Percentiles rank a stretch among this genome's conserved stretches.
These are phyloP conservation scores for Drosophila grimshawi DNA, from an alignment of 1,140 invertebrate genomes.

Conservation along the genomic window DNA sequence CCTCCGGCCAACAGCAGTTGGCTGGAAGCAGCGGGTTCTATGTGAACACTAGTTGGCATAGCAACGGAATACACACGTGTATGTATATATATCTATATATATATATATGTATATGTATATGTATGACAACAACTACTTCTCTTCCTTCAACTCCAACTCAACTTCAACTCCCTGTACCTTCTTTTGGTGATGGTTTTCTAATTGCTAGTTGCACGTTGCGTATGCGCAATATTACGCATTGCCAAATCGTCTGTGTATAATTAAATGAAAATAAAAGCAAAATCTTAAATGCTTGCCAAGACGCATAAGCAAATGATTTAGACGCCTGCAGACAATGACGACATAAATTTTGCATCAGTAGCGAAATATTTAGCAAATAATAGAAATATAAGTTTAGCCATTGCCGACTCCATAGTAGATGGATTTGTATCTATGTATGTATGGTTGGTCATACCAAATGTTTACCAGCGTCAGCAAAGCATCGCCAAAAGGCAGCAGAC, in stretches of 20 bases:
- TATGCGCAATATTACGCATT: constrained; percentile 71
- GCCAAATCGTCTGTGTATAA: constrained; percentile 42
- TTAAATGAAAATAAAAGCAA: constrained; percentile 7
- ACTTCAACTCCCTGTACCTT: neutral
- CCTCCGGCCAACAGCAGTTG: constrained; percentile 16
- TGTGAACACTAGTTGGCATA: constrained; percentile 35
- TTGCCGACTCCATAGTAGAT: neutral
- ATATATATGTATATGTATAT: constrained; percentile 48
- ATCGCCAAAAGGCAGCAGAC: constrained; percentile 64
- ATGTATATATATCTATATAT: constrained; percentile 42
- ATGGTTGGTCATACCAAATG: constrained; percentile 36
- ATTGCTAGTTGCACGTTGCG: constrained; percentile 53
- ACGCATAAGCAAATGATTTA: constrained; percentile 55
- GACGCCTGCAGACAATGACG: constrained; percentile 27
- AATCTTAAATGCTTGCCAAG: constrained; percentile 15
- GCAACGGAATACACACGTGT: constrained; percentile 56
- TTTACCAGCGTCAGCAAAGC: constrained; percentile 78
- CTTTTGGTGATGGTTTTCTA: constrained; percentile 50
- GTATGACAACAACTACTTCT: constrained; percentile 11
- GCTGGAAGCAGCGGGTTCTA: constrained; percentile 1
- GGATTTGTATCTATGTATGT: too few relatives aligned
- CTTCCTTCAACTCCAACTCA: neutral
- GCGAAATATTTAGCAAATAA: constrained; percentile 1
- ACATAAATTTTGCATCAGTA: constrained; percentile 1
- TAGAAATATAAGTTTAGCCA: neutral